These are phyloP conservation scores for Papilio aristodemus DNA, from an alignment of 1,140 invertebrate genomes.

Conservation along the genomic window DNA sequence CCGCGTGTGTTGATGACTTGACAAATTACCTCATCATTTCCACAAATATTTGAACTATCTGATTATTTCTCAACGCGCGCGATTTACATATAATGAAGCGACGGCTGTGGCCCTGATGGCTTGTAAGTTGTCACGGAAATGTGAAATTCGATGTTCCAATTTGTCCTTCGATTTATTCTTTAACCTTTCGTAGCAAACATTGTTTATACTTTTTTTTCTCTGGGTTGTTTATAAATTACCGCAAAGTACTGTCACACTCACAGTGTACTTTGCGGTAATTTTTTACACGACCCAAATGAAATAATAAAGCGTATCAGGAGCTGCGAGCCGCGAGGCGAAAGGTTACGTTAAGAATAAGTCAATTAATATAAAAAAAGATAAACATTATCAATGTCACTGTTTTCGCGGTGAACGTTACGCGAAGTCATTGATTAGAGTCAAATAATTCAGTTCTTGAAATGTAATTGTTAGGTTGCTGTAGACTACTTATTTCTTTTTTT, in stretches of 20 bases:
- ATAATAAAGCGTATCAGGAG: background rate
- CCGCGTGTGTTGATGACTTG: background rate
- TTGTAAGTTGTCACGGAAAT: no score
- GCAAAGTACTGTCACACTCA: no score
- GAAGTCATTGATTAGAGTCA: background rate
- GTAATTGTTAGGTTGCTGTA: no score
- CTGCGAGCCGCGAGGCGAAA: background rate
- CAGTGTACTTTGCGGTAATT: no score
- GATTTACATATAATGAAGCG: no score
- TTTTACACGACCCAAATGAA: no score
- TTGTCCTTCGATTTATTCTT: background rate
- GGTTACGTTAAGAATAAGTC: constrained; percentile 15
- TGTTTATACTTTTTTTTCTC: background rate
- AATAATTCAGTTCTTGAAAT: background rate
- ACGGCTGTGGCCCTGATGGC: no score
- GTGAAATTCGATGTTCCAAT: background rate
- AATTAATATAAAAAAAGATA: constrained; percentile 13
- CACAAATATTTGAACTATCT: background rate
- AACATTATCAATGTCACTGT: background rate
- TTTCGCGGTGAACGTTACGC: constrained; percentile 9
- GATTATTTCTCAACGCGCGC: background rate
- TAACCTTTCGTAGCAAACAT: background rate
- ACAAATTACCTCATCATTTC: background rate
- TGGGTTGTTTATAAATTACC: no score
- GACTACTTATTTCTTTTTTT: no score